Percentiles rank a stretch among this genome's conserved stretches.
These are phyloP conservation scores for Mus spicilegus DNA, from an alignment of 2,113 vertebrate genomes.

Conservation along the genomic window DNA sequence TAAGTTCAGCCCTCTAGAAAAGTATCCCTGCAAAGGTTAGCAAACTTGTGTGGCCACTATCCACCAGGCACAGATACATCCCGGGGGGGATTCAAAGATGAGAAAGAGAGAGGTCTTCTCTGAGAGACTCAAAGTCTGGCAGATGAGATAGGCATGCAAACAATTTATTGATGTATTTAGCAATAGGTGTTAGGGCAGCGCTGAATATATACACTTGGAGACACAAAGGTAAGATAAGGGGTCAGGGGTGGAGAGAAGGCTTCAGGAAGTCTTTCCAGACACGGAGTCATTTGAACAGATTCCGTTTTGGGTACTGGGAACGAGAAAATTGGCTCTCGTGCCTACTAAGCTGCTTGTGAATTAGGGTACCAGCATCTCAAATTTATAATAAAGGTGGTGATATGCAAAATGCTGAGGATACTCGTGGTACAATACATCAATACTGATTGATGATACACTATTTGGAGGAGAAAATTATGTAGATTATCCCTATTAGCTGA, in stretches of 20 bases:
- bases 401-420: not conserved
- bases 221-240: constrained; percentile 28
- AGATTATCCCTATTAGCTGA: constrained; percentile 48
- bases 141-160: constrained; percentile 61
- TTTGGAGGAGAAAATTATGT: constrained; percentile 27
- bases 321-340: constrained; percentile 46
- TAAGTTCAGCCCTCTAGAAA: constrained; percentile 30
- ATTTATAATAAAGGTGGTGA: constrained; percentile 44
- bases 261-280: constrained; percentile 26
- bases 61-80: constrained; percentile 49
- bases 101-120: constrained; percentile 30
- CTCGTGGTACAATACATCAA: not conserved
- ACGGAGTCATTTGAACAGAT: constrained; percentile 58
- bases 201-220: constrained; percentile 54
- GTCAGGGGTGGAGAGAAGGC: not conserved
- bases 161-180: constrained; percentile 65
- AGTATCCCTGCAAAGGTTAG: not conserved
- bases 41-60: constrained; percentile 38
- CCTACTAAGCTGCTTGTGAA: constrained; percentile 26
- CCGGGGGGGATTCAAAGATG: constrained; percentile 45
- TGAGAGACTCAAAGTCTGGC: constrained; percentile 67
- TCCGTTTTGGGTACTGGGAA: constrained; percentile 38
- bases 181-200: constrained; percentile 60
- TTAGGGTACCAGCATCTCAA: constrained; percentile 20
- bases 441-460: constrained; percentile 34